phyloP scores from a whole-genome alignment of 2,888 invertebrate species.

The Opisthograptis luteolata region DNA sequence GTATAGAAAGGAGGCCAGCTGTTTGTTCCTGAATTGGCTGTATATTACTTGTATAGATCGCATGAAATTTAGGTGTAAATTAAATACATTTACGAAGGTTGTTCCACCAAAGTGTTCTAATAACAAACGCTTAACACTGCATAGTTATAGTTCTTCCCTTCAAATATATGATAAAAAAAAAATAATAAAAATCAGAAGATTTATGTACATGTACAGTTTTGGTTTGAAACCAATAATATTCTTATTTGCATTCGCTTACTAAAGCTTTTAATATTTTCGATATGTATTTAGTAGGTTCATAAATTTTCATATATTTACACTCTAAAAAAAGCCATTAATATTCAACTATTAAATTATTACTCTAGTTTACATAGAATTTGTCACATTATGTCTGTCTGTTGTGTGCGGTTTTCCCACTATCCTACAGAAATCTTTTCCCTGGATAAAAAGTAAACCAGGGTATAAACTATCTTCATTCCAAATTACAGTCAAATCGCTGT shows the following conservation, averaged over 20 bases:
- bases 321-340: slow-evolving; percentile 5
- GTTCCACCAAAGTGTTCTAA: slow-evolving; percentile 42
- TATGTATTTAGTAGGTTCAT: slow-evolving; percentile 16
- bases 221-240: slow-evolving; percentile 8
- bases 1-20: slow-evolving; percentile 5
- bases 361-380: neutral
- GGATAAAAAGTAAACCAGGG: too few relatives aligned
- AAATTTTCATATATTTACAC: slow-evolving; percentile 11
- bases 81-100: slow-evolving; percentile 42
- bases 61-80: slow-evolving; percentile 43
- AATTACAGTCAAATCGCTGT: too few relatives aligned
- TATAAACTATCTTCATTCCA: too few relatives aligned
- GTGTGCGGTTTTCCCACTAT: too few relatives aligned
- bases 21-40: slow-evolving; percentile 52
- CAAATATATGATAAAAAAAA: slow-evolving; percentile 19
- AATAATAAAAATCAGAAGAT: slow-evolving; percentile 19
- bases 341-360: neutral
- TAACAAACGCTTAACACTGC: slow-evolving; percentile 22
- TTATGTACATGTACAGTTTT: slow-evolving; percentile 8
- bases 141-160: slow-evolving; percentile 2
- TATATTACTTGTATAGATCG: slow-evolving; percentile 45
- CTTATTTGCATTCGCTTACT: slow-evolving; percentile 21
- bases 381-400: too few relatives aligned
- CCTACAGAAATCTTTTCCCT: too few relatives aligned
- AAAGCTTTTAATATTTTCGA: slow-evolving; percentile 13